A percentile compares a stretch with the other conserved stretches of the same genome.
These are phyloP conservation scores for Synchiropus splendidus DNA, from an alignment of 2,113 vertebrate genomes.

Conservation along the genomic window DNA sequence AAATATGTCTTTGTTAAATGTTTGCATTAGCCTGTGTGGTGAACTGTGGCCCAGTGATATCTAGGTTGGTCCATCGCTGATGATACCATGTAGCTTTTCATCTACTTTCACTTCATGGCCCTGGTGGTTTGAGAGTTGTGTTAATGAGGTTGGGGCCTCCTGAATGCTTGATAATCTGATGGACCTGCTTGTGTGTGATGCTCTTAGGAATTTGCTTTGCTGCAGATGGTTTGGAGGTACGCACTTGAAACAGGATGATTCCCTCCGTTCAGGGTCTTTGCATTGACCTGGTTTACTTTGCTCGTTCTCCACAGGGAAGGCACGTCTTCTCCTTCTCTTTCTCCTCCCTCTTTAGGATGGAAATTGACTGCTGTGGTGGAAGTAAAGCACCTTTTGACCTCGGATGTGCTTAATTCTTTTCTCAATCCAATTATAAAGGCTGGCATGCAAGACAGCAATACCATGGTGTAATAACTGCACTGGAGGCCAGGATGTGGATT, in stretches of 20 bases:
- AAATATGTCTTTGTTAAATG: too few species aligned
- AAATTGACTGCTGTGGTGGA: conserved; percentile 7
- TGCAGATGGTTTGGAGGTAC: conserved; percentile 13
- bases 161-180: conserved; percentile 11
- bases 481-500: neutral
- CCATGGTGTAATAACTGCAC: conserved; percentile 5
- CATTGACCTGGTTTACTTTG: conserved; percentile 45
- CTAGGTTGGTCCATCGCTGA: too few species aligned
- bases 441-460: conserved; percentile 3
- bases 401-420: conserved; percentile 11
- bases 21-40: too few species aligned
- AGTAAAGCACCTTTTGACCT: conserved; percentile 10
- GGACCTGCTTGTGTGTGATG: neutral
- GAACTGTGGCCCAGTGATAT: too few species aligned
- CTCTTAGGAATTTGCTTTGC: neutral
- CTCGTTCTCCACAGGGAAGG: conserved; percentile 14
- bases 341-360: neutral
- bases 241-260: conserved; percentile 31
- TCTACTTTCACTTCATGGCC: too few species aligned
- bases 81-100: too few species aligned
- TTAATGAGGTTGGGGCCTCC: too few species aligned
- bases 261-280: conserved; percentile 38
- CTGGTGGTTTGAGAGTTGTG: too few species aligned
- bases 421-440: conserved; percentile 12
- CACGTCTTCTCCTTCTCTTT: conserved; percentile 7